Evolutionary conservation across 1,140 invertebrate genomes (phyloP).

Genomic region (Drosophila kepulauana): DNA sequence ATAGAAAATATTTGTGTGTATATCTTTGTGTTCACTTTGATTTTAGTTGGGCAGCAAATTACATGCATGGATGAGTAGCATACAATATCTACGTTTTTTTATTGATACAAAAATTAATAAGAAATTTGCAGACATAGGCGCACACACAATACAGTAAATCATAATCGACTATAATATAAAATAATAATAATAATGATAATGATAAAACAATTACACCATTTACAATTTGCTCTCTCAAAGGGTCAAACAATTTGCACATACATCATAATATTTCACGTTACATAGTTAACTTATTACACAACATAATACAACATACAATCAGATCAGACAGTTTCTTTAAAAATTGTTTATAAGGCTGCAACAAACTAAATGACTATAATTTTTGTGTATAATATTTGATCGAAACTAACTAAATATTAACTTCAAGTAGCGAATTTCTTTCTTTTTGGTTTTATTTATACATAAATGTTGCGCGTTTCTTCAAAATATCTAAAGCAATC

Average conservation of each 20-base stretch:
- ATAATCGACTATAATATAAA: slow-evolving; percentile 34
- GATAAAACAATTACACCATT: slow-evolving; percentile 55
- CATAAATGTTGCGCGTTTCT: slow-evolving; percentile 48
- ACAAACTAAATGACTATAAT: slow-evolving; percentile 45
- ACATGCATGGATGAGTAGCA: slow-evolving; percentile 50
- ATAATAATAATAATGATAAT: slow-evolving; percentile 54
- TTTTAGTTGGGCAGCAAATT: slow-evolving; percentile 68
- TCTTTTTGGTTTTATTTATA: slow-evolving; percentile 47
- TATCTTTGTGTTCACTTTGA: slow-evolving; percentile 78
- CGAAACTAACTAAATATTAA: slow-evolving; percentile 46
- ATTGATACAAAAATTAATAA: slow-evolving; percentile 32
- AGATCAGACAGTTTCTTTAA: slow-evolving; percentile 59
- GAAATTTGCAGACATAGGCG: slow-evolving; percentile 41
- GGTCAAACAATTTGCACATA: slow-evolving; percentile 55
- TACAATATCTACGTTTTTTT: slow-evolving; percentile 4
- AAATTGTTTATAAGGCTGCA: slow-evolving; percentile 35
- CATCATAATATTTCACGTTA: slow-evolving; percentile 36
- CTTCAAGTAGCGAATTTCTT: slow-evolving; percentile 31
- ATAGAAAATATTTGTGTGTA: slow-evolving; percentile 81
- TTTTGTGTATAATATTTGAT: slow-evolving; percentile 32
- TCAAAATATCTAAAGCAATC: slow-evolving; percentile 35
- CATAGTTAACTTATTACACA: slow-evolving; percentile 58
- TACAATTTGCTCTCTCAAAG: slow-evolving; percentile 51
- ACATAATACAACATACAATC: slow-evolving; percentile 66
- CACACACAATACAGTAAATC: slow-evolving; percentile 30